These are phyloP conservation scores for Carassius auratus DNA, from an alignment of 2,113 vertebrate genomes.

Conservation along the genomic window DNA sequence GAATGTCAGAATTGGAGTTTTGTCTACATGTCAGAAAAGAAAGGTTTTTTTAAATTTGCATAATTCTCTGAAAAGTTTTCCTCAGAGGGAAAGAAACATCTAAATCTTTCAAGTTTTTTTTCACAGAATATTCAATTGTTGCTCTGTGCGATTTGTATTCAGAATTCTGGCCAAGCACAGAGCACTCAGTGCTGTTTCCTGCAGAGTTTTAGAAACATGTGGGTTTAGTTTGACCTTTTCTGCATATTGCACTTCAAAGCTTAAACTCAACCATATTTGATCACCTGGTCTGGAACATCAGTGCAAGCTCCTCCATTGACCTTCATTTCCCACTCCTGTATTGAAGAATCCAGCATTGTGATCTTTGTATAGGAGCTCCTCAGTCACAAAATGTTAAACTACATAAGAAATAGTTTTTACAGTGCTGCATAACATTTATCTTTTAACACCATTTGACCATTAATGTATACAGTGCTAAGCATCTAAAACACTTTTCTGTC, in stretches of 20 bases:
- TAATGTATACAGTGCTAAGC: not conserved
- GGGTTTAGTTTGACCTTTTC: slow-evolving; percentile 40
- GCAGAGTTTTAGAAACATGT: not conserved
- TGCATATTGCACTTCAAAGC: slow-evolving; percentile 28
- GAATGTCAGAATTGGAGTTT: not conserved
- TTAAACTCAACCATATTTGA: slow-evolving; percentile 44
- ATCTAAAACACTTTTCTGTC: not conserved
- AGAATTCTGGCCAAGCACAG: not conserved
- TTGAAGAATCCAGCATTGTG: slow-evolving; percentile 16
- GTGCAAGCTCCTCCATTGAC: slow-evolving; percentile 22
- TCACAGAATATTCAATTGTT: not conserved
- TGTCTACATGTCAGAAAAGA: not conserved
- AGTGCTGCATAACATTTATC: slow-evolving; percentile 3
- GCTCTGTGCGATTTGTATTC: not conserved
- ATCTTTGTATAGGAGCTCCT: slow-evolving; percentile 30
- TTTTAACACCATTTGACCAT: not conserved
- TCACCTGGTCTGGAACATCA: slow-evolving; percentile 44
- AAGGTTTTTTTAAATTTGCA: not conserved
- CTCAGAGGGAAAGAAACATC: not conserved
- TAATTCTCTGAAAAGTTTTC: not conserved
- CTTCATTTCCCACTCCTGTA: slow-evolving; percentile 4
- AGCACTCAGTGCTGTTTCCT: not conserved
- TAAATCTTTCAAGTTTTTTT: not conserved
- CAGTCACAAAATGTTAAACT: slow-evolving; percentile 8
- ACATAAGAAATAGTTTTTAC: slow-evolving; percentile 37